phyloP scores from a whole-genome alignment of 2,113 vertebrate species.

The Rhea americana region DNA sequence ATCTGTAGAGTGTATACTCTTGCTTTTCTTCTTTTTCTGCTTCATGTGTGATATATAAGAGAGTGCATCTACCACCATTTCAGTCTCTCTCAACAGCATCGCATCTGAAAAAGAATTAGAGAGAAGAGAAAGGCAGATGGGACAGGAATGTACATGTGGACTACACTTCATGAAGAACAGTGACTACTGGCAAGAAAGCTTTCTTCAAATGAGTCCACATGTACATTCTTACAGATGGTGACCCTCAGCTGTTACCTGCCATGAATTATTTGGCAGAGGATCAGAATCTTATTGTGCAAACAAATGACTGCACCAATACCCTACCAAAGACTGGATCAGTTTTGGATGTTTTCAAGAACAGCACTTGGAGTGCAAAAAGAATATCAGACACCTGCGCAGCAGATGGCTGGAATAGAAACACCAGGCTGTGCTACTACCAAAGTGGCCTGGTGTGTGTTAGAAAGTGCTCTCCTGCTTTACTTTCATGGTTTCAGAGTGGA shows the following conservation, averaged over 20 bases:
- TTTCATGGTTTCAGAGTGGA: not conserved
- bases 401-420: not conserved
- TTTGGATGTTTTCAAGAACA: not conserved
- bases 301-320: not conserved
- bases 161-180: not conserved
- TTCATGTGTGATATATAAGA: slow-evolving; percentile 68
- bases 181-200: not conserved
- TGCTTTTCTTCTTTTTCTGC: slow-evolving; percentile 58
- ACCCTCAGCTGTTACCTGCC: not conserved
- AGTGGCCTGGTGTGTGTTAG: not conserved
- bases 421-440: not conserved
- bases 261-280: slow-evolving; percentile 20
- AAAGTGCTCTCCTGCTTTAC: not conserved
- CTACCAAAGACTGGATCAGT: not conserved
- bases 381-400: not conserved
- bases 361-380: not conserved
- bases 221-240: slow-evolving; percentile 47
- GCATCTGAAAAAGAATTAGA: slow-evolving; percentile 73
- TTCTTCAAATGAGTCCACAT: slow-evolving; percentile 61
- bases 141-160: slow-evolving; percentile 64
- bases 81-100: slow-evolving; percentile 68
- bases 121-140: slow-evolving; percentile 68
- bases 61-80: slow-evolving; percentile 70
- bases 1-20: slow-evolving; percentile 57
- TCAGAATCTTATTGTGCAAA: slow-evolving; percentile 13